phyloP scores from a whole-genome alignment of 2,888 invertebrate species.

The Apamea anceps region DNA sequence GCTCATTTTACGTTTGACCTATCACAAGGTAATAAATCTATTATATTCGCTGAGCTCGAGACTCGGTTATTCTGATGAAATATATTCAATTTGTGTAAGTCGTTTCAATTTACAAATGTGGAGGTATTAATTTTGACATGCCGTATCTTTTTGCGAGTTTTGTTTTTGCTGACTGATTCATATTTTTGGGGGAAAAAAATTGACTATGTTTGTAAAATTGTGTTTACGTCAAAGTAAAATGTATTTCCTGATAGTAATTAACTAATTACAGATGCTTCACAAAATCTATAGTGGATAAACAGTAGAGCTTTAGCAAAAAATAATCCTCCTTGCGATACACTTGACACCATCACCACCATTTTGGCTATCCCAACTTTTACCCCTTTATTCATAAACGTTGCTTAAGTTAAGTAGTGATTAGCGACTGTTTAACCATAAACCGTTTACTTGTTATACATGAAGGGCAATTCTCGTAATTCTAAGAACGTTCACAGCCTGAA shows the following conservation, averaged over 20 bases:
- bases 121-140: conserved; percentile 28
- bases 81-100: conserved; percentile 43
- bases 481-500: too few species aligned
- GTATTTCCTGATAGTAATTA: neutral
- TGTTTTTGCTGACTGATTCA: neutral
- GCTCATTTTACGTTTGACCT: conserved; percentile 47
- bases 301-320: neutral
- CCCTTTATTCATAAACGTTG: too few species aligned
- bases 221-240: neutral
- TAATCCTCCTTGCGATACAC: neutral
- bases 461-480: too few species aligned
- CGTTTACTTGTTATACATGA: neutral
- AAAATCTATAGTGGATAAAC: neutral
- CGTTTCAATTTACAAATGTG: conserved; percentile 43
- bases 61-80: conserved; percentile 32
- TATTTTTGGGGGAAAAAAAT: neutral
- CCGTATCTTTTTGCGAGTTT: neutral
- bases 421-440: neutral
- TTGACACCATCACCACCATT: neutral
- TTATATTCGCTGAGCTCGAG: conserved; percentile 33
- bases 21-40: conserved; percentile 51
- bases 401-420: too few species aligned
- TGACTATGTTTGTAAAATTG: neutral
- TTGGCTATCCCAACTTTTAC: neutral
- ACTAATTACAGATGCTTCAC: neutral